phyloP scores from a whole-genome alignment of 2,113 vertebrate species.

The Crotalus tigris region DNA sequence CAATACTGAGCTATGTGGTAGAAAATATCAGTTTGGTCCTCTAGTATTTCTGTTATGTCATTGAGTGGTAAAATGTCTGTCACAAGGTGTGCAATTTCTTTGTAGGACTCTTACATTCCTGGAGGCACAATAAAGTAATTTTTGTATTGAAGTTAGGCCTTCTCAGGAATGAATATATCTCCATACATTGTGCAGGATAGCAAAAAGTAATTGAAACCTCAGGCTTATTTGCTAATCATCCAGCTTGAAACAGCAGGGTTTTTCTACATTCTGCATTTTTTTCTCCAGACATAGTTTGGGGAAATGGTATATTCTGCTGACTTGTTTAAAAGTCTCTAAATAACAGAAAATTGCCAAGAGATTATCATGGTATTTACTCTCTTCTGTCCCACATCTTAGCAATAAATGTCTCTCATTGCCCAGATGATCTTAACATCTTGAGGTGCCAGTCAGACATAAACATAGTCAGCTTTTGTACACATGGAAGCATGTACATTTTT shows the following conservation, averaged over 20 bases:
- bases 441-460: neutral
- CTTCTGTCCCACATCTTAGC: neutral
- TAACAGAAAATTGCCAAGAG: constrained; percentile 14
- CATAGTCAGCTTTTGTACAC: neutral
- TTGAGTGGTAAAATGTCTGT: neutral
- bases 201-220: constrained; percentile 5
- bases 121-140: constrained; percentile 11
- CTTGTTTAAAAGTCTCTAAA: constrained; percentile 9
- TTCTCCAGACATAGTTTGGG: neutral
- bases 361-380: constrained; percentile 13
- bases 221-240: constrained; percentile 9
- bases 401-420: constrained; percentile 20
- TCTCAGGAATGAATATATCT: neutral
- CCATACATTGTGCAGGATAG: neutral
- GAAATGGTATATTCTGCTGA: neutral
- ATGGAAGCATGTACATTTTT: neutral
- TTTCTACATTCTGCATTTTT: neutral
- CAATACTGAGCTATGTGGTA: neutral
- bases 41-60: neutral
- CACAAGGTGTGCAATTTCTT: neutral
- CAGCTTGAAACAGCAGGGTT: constrained; percentile 3
- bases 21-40: neutral
- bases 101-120: constrained; percentile 7
- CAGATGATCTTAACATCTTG: neutral
- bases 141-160: constrained; percentile 4